These are phyloP conservation scores for Andrena trimmerana DNA, from an alignment of 2,888 invertebrate species.

Conservation along the genomic window DNA sequence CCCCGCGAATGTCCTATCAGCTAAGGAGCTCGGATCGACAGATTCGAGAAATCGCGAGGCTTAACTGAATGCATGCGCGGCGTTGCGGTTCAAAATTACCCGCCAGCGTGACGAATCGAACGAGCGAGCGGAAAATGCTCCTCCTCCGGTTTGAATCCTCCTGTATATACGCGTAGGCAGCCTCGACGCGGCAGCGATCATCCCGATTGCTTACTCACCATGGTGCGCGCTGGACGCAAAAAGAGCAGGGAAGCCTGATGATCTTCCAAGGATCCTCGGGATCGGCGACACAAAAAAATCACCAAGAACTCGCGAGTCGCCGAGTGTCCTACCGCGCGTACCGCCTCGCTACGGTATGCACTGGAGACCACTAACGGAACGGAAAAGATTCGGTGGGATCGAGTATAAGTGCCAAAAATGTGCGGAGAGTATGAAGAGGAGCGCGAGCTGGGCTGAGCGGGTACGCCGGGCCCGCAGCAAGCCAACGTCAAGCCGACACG, in stretches of 20 bases:
- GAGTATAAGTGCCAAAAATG: no score
- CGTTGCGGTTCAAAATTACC: conserved; percentile 17
- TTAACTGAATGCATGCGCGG: background rate
- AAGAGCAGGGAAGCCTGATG: background rate
- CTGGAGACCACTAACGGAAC: background rate
- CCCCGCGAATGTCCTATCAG: conserved; percentile 6
- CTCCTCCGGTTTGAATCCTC: background rate
- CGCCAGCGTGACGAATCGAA: background rate
- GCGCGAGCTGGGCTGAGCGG: conserved; percentile 6
- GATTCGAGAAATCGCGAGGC: background rate
- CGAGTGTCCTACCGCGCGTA: background rate
- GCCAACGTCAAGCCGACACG: conserved; percentile 73
- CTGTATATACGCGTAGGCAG: background rate
- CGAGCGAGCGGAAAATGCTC: no score
- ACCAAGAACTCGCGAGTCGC: conserved; percentile 13
- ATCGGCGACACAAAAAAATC: background rate
- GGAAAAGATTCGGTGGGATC: background rate
- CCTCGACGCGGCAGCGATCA: background rate
- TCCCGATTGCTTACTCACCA: conserved; percentile 35
- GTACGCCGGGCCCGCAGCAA: conserved; percentile 59
- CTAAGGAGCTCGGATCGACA: background rate
- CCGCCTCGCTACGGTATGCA: background rate
- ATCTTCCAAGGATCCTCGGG: conserved; percentile 22
- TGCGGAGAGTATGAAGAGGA: background rate
- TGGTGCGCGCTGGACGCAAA: background rate